Evolutionary conservation across 2,888 invertebrate species (phyloP), one percentile per base, ranked within the genome.

Genomic region (Achlya flavicornis): DNA sequence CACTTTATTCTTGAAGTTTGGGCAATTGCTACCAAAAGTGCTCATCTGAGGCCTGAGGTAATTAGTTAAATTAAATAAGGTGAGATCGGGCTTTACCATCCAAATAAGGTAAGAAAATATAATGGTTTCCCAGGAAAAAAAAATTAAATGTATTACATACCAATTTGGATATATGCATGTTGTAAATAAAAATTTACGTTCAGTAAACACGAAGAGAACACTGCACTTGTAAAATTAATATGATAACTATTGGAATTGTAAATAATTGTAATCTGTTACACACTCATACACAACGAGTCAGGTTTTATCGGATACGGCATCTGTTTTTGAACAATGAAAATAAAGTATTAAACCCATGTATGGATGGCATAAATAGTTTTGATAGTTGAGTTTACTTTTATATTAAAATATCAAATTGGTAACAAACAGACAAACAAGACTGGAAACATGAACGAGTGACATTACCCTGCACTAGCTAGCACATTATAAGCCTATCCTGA

Each of bases 241-340:
- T 35, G 38, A 26, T 33, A n/a, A 41, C 53, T 19, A 53, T 53
- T 53, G 53, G 53, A 41, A 41, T 26, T 1, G 26, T 26, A 26
- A 26, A 26, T 26, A 26, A 26, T 12, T 35, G 19, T 19, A 16
- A 60, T 43, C 41, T 41, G 41, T 60, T 26, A 60, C 60, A 60
- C 41, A 60, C 19, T 53, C n/a, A 10, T 53, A 35, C 14, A 43
- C 19, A 19, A 19, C 59, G 59, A 41, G 38, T 19, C 19, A 43
- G 60, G 43, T 60, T 19, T 26, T 43, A 60, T 60, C 60, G 10
- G 41, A 41, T 26, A 41, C 14, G 26, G 60, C 60, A 60, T 60
- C 60, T 60, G 60, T 41, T 60, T 53, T 53, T 60, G 41, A 60
- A 60, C 41, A 60, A 60, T 60, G 60, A 35, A 59, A 59, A 59